These are phyloP conservation scores for Caenorhabditis panamensis DNA, from an alignment of 2,888 invertebrate species.

Conservation along the genomic window DNA sequence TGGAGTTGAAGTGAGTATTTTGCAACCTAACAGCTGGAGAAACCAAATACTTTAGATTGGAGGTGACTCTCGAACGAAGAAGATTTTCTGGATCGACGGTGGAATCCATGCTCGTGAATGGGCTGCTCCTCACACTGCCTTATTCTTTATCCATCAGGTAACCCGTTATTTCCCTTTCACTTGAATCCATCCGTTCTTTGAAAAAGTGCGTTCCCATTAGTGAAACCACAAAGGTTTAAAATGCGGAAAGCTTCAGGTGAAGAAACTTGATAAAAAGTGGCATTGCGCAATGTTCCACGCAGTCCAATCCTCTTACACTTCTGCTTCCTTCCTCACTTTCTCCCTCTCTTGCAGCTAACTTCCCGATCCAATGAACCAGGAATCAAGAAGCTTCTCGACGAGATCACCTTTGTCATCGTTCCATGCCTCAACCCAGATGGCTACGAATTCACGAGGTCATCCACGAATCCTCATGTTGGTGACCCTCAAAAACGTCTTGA, in stretches of 20 bases:
- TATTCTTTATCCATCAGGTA: constrained; percentile 81
- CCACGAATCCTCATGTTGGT: constrained; percentile 72
- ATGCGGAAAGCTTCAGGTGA: background rate
- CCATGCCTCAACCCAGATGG: constrained; percentile 80
- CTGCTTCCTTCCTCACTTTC: background rate
- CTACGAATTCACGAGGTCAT: constrained; percentile 79
- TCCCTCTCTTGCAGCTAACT: constrained; percentile 69
- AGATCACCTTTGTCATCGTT: constrained; percentile 78
- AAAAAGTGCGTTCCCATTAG: constrained; percentile 14
- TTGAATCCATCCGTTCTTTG: background rate
- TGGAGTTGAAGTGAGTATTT: constrained; percentile 78
- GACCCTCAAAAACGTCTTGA: background rate
- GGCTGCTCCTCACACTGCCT: constrained; percentile 80
- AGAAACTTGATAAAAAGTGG: constrained; percentile 26
- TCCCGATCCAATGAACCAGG: constrained; percentile 76
- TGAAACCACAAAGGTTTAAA: background rate
- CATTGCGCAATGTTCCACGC: constrained; percentile 2
- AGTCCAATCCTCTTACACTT: constrained; percentile 1
- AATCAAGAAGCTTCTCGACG: constrained; percentile 74
- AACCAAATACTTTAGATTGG: constrained; percentile 80
- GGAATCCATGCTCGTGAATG: constrained; percentile 81
- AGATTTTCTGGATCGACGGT: constrained; percentile 81
- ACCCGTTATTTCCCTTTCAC: no score
- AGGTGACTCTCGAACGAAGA: constrained; percentile 70
- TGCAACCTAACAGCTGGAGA: no score